These are phyloP conservation scores for Macaria liturata DNA, from an alignment of 2,888 invertebrate species.

Conservation along the genomic window DNA sequence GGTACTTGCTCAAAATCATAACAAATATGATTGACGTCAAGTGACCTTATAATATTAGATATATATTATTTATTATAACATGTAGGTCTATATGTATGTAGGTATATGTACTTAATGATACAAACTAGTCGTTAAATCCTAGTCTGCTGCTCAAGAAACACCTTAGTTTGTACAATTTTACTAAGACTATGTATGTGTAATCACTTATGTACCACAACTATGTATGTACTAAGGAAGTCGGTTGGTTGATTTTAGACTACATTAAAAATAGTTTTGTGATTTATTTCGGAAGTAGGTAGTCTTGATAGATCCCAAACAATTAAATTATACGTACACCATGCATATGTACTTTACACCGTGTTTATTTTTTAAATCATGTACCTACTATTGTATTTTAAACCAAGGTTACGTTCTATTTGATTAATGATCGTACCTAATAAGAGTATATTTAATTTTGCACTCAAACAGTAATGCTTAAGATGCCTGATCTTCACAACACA, in stretches of 20 bases:
- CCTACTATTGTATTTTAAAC: too few relatives aligned
- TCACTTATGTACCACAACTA: background rate
- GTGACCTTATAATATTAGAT: conserved; percentile 25
- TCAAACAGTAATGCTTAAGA: too few relatives aligned
- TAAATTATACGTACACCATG: background rate
- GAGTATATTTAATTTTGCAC: too few relatives aligned
- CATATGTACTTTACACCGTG: background rate
- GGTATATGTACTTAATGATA: background rate
- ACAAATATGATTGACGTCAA: conserved; percentile 21
- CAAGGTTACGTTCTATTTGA: too few relatives aligned
- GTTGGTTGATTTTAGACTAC: background rate
- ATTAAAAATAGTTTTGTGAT: background rate
- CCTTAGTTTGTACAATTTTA: conserved; percentile 2
- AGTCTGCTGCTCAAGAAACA: conserved; percentile 20
- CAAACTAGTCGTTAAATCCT: conserved; percentile 13
- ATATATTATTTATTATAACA: conserved; percentile 3
- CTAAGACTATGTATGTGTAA: background rate
- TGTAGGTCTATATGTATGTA: background rate
- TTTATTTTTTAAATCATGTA: background rate
- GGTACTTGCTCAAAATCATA: conserved; percentile 31
- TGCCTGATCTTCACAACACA: too few relatives aligned
- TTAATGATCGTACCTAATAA: too few relatives aligned
- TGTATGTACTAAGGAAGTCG: background rate
- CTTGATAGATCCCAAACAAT: background rate
- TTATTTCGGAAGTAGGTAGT: background rate